These are phyloP conservation scores for Seriola dumerili DNA, from an alignment of 2,113 vertebrate species.

Conservation along the genomic window DNA sequence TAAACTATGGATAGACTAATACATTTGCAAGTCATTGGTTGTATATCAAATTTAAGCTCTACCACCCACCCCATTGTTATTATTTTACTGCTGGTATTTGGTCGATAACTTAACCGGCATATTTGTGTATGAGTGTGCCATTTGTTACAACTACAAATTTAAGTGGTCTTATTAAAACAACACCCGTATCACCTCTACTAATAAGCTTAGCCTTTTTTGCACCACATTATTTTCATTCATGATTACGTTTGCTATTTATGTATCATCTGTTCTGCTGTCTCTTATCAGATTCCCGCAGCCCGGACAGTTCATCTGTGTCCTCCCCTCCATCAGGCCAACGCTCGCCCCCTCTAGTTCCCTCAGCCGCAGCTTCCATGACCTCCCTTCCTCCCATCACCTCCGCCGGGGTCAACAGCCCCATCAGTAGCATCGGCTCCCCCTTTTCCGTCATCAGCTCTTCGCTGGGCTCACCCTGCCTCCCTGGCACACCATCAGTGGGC, in stretches of 20 bases:
- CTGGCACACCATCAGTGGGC: conserved; percentile 91
- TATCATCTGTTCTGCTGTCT: conserved; percentile 8
- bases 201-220: rapidly evolving
- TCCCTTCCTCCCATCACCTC: conserved; percentile 84
- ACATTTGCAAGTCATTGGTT: not conserved
- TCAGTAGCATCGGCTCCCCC: conserved; percentile 90
- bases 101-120: not conserved
- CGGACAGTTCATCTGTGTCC: conserved; percentile 92
- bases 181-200: not conserved
- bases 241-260: not conserved
- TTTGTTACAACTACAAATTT: not conserved
- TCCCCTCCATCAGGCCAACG: conserved; percentile 86
- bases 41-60: not conserved
- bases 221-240: conserved; percentile 23
- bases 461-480: conserved; percentile 91
- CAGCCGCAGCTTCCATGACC: conserved; percentile 85
- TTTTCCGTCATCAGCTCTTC: conserved; percentile 95
- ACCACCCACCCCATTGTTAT: not conserved
- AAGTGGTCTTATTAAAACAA: too few species aligned
- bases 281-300: conserved; percentile 89
- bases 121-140: not conserved
- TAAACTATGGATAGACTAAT: not conserved
- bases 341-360: conserved; percentile 81
- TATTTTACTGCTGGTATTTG: not conserved
- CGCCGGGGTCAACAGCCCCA: conserved; percentile 84